Percentiles rank a stretch among this genome's conserved stretches.
phyloP scores from a whole-genome alignment of 2,797 vertebrate genomes.

The Lophotriccus pileatus region DNA sequence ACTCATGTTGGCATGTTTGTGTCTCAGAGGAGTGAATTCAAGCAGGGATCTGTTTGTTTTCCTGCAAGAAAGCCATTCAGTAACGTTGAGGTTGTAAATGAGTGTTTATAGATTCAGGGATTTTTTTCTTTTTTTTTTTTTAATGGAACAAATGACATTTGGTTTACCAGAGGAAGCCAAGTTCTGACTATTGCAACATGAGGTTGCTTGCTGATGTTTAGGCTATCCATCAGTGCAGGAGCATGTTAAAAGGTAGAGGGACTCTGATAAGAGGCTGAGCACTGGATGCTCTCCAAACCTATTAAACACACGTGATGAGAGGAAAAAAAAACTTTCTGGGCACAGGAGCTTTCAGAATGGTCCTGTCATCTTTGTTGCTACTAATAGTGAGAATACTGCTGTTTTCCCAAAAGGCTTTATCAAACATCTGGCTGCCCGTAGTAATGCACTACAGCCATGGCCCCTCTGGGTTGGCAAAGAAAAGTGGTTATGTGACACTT shows the following conservation, averaged over 20 bases:
- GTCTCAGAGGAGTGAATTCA: conserved; percentile 33
- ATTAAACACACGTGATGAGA: not conserved
- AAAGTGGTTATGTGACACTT: not conserved
- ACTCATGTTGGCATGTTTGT: not conserved
- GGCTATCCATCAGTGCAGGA: conserved; percentile 21
- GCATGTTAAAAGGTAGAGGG: conserved; percentile 26
- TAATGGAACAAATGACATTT: conserved; percentile 36
- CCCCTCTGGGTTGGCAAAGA: not conserved
- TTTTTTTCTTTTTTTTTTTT: not conserved
- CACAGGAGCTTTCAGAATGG: not conserved
- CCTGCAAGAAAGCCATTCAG: conserved; percentile 30
- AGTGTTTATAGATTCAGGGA: conserved; percentile 22
- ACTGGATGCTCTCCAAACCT: not conserved
- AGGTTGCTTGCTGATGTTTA: conserved; percentile 30
- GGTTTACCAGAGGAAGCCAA: conserved; percentile 45
- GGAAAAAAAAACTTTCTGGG: not conserved
- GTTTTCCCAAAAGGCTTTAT: not conserved
- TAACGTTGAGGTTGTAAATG: not conserved
- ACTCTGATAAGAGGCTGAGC: conserved; percentile 29
- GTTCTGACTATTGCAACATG: conserved; percentile 36
- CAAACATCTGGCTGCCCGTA: not conserved
- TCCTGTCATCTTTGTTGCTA: not conserved
- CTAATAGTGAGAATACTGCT: not conserved
- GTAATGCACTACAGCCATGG: not conserved
- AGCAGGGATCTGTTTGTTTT: conserved; percentile 47